phyloP scores from a whole-genome alignment of 2,113 vertebrate species.

The Sardina pilchardus region DNA sequence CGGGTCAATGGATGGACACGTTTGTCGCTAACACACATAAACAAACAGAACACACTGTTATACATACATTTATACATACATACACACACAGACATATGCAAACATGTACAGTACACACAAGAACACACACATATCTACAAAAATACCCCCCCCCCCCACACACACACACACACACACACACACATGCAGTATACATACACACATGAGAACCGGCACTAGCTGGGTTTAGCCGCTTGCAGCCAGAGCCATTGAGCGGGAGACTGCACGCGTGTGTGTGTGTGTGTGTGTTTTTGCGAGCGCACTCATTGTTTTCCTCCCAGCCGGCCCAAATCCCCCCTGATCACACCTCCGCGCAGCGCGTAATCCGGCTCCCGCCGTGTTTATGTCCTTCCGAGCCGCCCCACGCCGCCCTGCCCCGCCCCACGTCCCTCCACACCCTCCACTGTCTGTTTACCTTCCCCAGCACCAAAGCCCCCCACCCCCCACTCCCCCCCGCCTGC shows the following conservation, averaged over 20 bases:
- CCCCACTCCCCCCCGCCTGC: too few species aligned
- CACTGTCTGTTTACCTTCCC: conserved; percentile 59
- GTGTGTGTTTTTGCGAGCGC: conserved; percentile 55
- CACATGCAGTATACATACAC: background rate
- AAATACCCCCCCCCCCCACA: background rate
- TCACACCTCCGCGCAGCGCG: conserved; percentile 63
- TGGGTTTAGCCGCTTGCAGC: background rate
- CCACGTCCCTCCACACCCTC: conserved; percentile 28
- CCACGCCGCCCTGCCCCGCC: conserved; percentile 21
- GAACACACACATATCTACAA: background rate
- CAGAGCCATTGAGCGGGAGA: conserved; percentile 52
- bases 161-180: background rate
- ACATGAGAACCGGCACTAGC: background rate
- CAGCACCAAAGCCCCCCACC: conserved; percentile 58
- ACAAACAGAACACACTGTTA: background rate
- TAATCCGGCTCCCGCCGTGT: conserved; percentile 68
- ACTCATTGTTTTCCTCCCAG: conserved; percentile 63
- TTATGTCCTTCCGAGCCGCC: conserved; percentile 65
- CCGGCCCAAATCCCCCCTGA: conserved; percentile 72
- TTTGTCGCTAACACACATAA: too few species aligned
- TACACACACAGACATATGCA: background rate
- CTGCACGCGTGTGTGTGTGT: conserved; percentile 33
- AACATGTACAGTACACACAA: background rate
- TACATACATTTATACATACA: background rate
- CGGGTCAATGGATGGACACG: too few species aligned